A percentile compares a stretch with the other conserved stretches of the same genome.
These are phyloP conservation scores for Falco novaeseelandiae DNA, from an alignment of 2,797 vertebrate species.

Conservation along the genomic window DNA sequence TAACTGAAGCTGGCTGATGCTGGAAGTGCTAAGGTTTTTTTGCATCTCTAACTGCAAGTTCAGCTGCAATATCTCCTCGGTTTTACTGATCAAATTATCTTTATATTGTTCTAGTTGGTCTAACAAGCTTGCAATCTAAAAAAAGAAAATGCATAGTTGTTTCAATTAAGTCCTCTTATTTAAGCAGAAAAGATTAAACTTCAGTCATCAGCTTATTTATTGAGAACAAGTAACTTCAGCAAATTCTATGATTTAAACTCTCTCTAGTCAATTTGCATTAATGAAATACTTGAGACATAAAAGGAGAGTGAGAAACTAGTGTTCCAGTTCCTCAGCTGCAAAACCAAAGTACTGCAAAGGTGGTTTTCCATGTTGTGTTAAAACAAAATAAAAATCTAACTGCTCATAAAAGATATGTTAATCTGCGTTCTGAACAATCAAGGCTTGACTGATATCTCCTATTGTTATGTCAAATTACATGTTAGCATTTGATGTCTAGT, in stretches of 20 bases:
- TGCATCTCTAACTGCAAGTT: conserved; percentile 82
- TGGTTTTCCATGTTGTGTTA: neutral
- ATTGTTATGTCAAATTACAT: too few species aligned
- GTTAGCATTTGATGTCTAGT: neutral
- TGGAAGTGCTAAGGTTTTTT: conserved; percentile 62
- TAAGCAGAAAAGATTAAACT: neutral
- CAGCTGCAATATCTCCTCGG: conserved; percentile 83
- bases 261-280: neutral
- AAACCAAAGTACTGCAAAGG: neutral
- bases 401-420: neutral
- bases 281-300: neutral
- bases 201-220: neutral
- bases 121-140: conserved; percentile 81
- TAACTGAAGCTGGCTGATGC: conserved; percentile 62
- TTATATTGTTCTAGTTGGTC: conserved; percentile 83
- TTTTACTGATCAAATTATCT: conserved; percentile 80
- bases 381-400: neutral
- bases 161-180: neutral
- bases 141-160: neutral
- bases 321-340: neutral
- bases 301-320: neutral
- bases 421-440: neutral
- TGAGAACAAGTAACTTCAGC: neutral
- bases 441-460: neutral
- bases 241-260: neutral